Base-by-base conservation (phyloP, 2,797 vertebrate species). In the Otus scops region DNA sequence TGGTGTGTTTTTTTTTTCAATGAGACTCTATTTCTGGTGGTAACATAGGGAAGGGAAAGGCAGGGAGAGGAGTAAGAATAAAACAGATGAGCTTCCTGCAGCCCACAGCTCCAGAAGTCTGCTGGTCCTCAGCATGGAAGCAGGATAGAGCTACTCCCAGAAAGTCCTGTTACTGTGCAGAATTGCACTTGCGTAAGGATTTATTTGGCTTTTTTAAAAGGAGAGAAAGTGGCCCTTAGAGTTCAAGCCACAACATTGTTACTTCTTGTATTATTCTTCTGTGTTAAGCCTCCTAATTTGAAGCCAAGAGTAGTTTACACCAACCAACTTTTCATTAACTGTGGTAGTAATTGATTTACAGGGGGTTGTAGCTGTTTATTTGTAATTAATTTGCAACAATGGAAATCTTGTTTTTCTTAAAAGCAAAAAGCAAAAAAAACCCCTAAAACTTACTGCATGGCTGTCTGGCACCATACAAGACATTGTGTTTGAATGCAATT, bases 401-500 rank as follows among this genome's bases (percentile, higher is more conserved):
- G 84, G 85, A 95, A 96, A 96, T 95, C 88, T 96, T 97, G 68
- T 90, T 97, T 97, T 92, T 93, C 89, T 96, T 97, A 96, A 97
- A 97, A 97, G 94, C 73, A 94, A 92, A 94, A 85, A 78, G 38
- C 28, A 17, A 28, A 39, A 77, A 68, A 71, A 83, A 95, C 89
- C 91, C 91, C 96, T 92, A 93, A 83, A 95, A 91, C 93, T 97
- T 93, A 93, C 96, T 94, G 38, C 95, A 82, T 88, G 92, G 71
- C 84, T 61, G 45, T 85, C 97, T 98, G 97, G 96, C 94, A 98
- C 89, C 54, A 32, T 92, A 21, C 53, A 95, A 97, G 88, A 95
- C 93, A 88, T 93, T 97, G 95, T 97, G 93, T 97, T 97, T 97
- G 94, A 96, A 96, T 97, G 96, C 96, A 98, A 97, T 98, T 98